Evolutionary conservation across 2,113 vertebrate genomes (phyloP).

Genomic region (Pipra filicauda): DNA sequence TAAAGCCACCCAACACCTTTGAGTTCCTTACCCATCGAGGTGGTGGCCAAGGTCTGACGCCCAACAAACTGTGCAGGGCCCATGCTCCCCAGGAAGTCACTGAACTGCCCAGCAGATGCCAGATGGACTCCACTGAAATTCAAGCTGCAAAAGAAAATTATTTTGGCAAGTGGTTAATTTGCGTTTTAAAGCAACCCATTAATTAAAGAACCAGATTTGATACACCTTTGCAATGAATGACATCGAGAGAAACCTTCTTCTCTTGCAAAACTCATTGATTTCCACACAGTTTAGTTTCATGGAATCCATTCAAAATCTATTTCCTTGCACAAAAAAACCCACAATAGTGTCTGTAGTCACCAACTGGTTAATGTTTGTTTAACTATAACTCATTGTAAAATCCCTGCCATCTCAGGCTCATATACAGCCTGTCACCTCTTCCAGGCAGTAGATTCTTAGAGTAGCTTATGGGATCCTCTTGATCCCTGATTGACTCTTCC

Average conservation of each 20-base stretch:
- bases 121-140: slow-evolving; percentile 97
- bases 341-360: neutral
- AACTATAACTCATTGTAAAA: neutral
- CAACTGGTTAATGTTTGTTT: neutral
- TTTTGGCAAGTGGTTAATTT: slow-evolving; percentile 21
- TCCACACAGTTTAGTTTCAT: neutral
- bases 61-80: slow-evolving; percentile 97
- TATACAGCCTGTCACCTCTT: neutral
- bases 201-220: slow-evolving; percentile 6
- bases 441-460: neutral
- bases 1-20: neutral
- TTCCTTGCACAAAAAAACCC: fast-evolving
- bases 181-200: neutral
- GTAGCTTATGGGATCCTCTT: neutral
- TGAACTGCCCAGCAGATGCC: slow-evolving; percentile 93
- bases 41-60: slow-evolving; percentile 95
- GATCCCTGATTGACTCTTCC: neutral
- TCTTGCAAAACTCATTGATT: neutral
- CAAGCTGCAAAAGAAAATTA: slow-evolving; percentile 77
- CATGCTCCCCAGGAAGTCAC: slow-evolving; percentile 97
- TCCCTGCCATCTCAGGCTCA: neutral
- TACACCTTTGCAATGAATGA: neutral
- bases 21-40: slow-evolving; percentile 90
- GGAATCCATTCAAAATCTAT: neutral
- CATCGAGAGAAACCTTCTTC: neutral